phyloP scores from a whole-genome alignment of 2,113 vertebrate species.

The Choloepus hoffmanni region DNA sequence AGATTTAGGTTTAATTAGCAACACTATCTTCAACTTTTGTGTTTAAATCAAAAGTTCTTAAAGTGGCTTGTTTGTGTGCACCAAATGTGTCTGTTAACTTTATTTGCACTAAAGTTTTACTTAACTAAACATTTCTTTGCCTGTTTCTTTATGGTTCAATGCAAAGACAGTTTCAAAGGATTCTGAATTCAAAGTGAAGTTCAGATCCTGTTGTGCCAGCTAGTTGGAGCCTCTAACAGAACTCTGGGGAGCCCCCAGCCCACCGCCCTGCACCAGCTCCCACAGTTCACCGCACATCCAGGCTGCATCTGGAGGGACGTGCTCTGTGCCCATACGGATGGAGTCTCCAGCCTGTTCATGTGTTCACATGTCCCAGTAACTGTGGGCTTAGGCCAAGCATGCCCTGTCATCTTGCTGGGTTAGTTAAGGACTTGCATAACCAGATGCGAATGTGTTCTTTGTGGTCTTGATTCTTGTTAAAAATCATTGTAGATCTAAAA shows the following conservation, averaged over 20 bases:
- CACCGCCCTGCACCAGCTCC: too few species aligned
- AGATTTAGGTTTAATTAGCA: conserved; percentile 12
- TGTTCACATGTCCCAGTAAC: background rate
- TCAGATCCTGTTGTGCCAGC: background rate
- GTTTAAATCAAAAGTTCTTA: background rate
- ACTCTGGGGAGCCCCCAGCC: too few species aligned
- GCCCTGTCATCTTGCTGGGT: background rate
- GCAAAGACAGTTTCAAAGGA: conserved; percentile 22
- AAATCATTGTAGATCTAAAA: conserved; percentile 45
- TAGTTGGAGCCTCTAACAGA: background rate
- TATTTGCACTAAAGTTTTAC: background rate
- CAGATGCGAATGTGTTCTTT: background rate
- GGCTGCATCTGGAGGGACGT: accelerated
- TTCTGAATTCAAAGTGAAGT: background rate
- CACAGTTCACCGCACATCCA: accelerated
- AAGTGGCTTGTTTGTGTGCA: background rate
- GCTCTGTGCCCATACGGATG: accelerated
- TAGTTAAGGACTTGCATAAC: background rate
- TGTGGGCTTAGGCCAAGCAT: background rate
- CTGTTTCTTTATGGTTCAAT: background rate
- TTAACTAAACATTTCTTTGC: background rate
- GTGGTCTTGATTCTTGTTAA: conserved; percentile 46
- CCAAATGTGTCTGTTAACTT: background rate
- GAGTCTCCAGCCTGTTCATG: background rate
- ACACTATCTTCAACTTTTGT: background rate